phyloP scores from a whole-genome alignment of 35 echinoderm and acorn worm species.

The Nesometra sesokonis region DNA sequence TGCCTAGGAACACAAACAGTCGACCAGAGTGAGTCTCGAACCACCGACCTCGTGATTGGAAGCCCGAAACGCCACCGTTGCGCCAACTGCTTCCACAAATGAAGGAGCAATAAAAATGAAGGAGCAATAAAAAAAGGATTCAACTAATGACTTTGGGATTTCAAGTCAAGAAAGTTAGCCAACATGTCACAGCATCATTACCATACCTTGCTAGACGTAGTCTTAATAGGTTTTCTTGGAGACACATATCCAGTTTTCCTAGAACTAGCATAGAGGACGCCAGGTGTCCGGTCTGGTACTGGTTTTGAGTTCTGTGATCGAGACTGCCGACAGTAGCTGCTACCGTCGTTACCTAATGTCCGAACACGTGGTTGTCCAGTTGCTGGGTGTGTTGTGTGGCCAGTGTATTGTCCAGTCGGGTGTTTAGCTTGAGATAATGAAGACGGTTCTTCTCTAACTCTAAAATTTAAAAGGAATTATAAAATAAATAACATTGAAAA shows the following conservation, averaged over 20 bases:
- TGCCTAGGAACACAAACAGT: too few species aligned
- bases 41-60: too few species aligned
- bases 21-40: too few species aligned
- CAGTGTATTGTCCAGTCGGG: constrained; percentile 65
- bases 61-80: too few species aligned
- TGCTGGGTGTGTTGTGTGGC: constrained; percentile 42
- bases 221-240: not conserved
- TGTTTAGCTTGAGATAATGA: constrained; percentile 67
- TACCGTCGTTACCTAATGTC: constrained; percentile 68
- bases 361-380: constrained; percentile 44
- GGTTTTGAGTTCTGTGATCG: constrained; percentile 78
- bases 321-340: constrained; percentile 57
- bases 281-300: constrained; percentile 57
- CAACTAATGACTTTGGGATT: too few species aligned
- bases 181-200: too few species aligned
- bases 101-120: too few species aligned
- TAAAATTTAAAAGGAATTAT: constrained; percentile 15
- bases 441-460: constrained; percentile 55
- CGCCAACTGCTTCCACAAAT: too few species aligned
- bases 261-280: not conserved
- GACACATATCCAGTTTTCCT: not conserved
- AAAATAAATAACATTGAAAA: too few species aligned
- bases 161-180: too few species aligned
- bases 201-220: not conserved
- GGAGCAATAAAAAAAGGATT: too few species aligned